These are phyloP conservation scores for Macquaria australasica DNA, from an alignment of 2,113 vertebrate species.

Conservation along the genomic window DNA sequence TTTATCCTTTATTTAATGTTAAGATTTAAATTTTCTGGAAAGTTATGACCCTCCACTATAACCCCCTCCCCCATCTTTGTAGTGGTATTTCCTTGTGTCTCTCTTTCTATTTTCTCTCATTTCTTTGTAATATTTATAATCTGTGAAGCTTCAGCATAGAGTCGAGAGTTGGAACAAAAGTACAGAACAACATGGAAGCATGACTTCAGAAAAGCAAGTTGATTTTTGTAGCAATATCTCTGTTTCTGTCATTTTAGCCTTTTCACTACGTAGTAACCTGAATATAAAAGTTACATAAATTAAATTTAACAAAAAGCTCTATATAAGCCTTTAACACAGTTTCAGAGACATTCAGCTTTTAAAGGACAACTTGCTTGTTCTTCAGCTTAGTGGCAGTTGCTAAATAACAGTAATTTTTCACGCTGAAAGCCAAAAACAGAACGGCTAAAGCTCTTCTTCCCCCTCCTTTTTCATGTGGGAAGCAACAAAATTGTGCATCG, in stretches of 20 bases:
- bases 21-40: neutral
- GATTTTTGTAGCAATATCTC: neutral
- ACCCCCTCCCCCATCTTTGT: neutral
- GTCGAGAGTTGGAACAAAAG: neutral
- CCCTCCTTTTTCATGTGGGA: neutral
- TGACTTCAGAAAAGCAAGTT: neutral
- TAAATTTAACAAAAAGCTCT: neutral
- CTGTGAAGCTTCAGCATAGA: neutral
- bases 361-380: neutral
- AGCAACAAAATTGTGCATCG: neutral
- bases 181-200: neutral
- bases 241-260: neutral
- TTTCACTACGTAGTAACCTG: neutral
- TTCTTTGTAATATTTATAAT: conserved; percentile 29
- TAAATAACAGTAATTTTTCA: neutral
- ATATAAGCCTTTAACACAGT: neutral
- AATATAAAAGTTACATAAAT: neutral
- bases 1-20: neutral
- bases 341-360: neutral
- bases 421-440: neutral
- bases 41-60: neutral
- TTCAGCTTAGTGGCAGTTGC: neutral
- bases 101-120: neutral
- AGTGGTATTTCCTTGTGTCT: neutral
- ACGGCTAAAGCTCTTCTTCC: neutral